Evolutionary conservation across 2,797 vertebrate species (phyloP).

Genomic region (Allochrocebus solatus): DNA sequence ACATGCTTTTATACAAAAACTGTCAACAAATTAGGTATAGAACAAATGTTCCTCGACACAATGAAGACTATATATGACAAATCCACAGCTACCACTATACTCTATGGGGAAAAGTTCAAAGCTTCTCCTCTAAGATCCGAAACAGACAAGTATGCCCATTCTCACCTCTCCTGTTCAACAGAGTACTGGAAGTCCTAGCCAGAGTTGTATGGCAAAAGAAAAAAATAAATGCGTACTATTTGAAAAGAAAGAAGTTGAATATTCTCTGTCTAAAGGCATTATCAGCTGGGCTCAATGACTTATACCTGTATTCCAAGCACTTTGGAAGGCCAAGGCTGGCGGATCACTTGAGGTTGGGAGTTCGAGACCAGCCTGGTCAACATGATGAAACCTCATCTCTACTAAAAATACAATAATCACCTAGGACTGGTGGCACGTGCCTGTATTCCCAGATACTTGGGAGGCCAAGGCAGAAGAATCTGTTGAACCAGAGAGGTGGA

Average conservation of each 20-base stretch:
- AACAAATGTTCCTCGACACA: not conserved
- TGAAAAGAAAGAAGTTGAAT: not conserved
- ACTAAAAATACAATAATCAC: not conserved
- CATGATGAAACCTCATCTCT: not conserved
- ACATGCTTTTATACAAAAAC: not conserved
- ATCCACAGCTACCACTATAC: not conserved
- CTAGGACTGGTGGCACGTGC: not conserved
- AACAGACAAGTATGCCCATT: not conserved
- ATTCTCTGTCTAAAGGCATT: not conserved
- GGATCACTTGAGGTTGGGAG: not conserved
- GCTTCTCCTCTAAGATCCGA: not conserved
- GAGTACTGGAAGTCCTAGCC: not conserved
- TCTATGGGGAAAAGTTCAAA: not conserved
- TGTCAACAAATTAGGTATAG: not conserved
- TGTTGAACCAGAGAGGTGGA: not conserved
- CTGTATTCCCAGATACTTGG: not conserved
- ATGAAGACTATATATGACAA: not conserved
- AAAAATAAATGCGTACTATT: not conserved
- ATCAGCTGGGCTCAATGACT: not conserved
- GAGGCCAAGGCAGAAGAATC: not conserved
- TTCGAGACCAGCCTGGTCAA: not conserved
- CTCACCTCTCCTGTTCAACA: not conserved
- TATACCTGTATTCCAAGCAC: not conserved
- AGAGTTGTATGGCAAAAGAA: not conserved
- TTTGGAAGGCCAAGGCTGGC: not conserved